Conservation (phyloP, 2,797 vertebrate genomes). For the Sebastes paucispinis region DNA sequence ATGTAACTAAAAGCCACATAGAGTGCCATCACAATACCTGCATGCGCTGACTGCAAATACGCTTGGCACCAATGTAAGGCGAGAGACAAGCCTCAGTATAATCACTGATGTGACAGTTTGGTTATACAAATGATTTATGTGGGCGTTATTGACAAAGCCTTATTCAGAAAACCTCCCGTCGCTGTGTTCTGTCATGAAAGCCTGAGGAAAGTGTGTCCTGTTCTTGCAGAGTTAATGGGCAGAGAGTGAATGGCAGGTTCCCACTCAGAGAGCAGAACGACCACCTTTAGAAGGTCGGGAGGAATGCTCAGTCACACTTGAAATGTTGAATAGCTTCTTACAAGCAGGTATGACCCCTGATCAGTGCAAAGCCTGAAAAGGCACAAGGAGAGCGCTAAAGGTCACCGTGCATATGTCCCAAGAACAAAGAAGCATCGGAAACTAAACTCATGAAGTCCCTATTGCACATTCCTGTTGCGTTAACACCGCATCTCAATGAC, state of each 20-base stretch:
- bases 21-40: slow-evolving; percentile 45
- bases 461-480: neutral
- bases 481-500: neutral
- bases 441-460: neutral
- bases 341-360: neutral
- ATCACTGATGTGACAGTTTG: slow-evolving; percentile 41
- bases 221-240: slow-evolving; percentile 46
- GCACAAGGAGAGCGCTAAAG: neutral
- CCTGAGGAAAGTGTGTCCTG: slow-evolving; percentile 16
- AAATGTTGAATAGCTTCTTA: slow-evolving; percentile 13
- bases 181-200: slow-evolving; percentile 23
- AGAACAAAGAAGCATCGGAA: neutral
- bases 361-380: neutral
- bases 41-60: slow-evolving; percentile 28
- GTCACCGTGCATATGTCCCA: neutral
- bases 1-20: slow-evolving; percentile 63
- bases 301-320: slow-evolving; percentile 3
- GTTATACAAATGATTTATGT: slow-evolving; percentile 24
- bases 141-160: slow-evolving; percentile 41
- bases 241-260: slow-evolving; percentile 36
- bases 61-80: neutral
- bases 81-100: neutral
- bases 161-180: slow-evolving; percentile 19
- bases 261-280: slow-evolving; percentile 26
- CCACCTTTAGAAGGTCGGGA: neutral